These are phyloP conservation scores for Setophaga coronata DNA, from an alignment of 2,113 vertebrate genomes.

Conservation along the genomic window DNA sequence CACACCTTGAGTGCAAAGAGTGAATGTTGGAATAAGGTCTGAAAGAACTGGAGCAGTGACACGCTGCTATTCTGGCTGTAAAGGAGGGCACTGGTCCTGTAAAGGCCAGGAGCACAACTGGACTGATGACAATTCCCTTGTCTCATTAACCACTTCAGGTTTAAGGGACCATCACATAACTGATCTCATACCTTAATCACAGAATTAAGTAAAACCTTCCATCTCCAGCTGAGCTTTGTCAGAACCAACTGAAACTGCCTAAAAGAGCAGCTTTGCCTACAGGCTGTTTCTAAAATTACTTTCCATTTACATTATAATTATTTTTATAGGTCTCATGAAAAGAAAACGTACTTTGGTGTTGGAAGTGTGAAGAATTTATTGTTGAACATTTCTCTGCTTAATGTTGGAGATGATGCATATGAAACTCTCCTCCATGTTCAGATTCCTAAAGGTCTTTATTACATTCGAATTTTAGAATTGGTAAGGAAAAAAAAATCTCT, in stretches of 20 bases:
- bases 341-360: conserved; percentile 82
- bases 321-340: conserved; percentile 77
- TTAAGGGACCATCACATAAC: background rate
- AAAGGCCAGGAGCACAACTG: background rate
- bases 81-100: background rate
- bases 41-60: background rate
- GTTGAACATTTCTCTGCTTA: conserved; percentile 82
- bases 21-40: background rate
- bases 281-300: background rate
- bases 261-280: background rate
- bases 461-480: conserved; percentile 84
- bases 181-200: background rate
- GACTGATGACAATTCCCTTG: background rate
- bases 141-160: background rate
- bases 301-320: background rate
- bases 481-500: conserved; percentile 71
- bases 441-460: conserved; percentile 86
- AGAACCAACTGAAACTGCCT: background rate
- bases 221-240: background rate
- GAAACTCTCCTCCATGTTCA: conserved; percentile 80
- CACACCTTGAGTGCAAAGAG: background rate
- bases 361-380: conserved; percentile 82
- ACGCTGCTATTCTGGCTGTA: fast-evolving
- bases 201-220: background rate
- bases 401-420: conserved; percentile 90